Conservation (phyloP, 2,888 invertebrate species). For the Tubulanus polymorphus region DNA sequence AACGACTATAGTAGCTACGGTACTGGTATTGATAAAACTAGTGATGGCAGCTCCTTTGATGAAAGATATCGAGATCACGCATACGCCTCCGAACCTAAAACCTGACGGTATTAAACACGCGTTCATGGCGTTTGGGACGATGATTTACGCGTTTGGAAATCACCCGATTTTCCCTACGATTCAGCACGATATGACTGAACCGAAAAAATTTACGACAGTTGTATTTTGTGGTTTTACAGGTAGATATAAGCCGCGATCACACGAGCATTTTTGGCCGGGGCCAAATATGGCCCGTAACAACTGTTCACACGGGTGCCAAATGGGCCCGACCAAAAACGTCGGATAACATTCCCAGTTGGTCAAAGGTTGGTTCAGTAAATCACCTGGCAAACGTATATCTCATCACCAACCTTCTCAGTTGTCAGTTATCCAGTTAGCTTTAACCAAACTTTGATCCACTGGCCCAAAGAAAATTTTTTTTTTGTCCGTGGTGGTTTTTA, state of each 20-base stretch:
- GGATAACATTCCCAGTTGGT: too few species aligned
- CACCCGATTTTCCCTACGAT: slow-evolving; percentile 77
- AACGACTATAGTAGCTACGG: slow-evolving; percentile 62
- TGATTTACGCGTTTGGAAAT: slow-evolving; percentile 70
- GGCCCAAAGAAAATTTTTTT: too few species aligned
- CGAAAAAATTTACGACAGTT: slow-evolving; percentile 68
- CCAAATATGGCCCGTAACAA: too few species aligned
- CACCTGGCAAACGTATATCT: not conserved
- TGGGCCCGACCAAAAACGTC: too few species aligned
- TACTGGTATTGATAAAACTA: slow-evolving; percentile 64
- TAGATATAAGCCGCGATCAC: slow-evolving; percentile 55
- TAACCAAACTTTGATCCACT: too few species aligned
- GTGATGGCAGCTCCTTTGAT: slow-evolving; percentile 57
- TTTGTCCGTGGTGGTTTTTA: too few species aligned
- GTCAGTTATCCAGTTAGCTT: too few species aligned
- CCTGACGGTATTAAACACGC: too few species aligned
- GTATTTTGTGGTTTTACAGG: slow-evolving; percentile 68
- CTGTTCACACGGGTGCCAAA: too few species aligned
- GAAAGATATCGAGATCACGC: slow-evolving; percentile 37
- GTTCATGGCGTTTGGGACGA: slow-evolving; percentile 67
- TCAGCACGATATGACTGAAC: slow-evolving; percentile 85
- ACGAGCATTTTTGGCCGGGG: too few species aligned
- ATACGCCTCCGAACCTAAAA: slow-evolving; percentile 51
- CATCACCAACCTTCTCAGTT: not conserved
- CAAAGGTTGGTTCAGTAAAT: not conserved